These are phyloP conservation scores for Holacanthus passer DNA, from an alignment of 2,113 vertebrate species.

Conservation along the genomic window DNA sequence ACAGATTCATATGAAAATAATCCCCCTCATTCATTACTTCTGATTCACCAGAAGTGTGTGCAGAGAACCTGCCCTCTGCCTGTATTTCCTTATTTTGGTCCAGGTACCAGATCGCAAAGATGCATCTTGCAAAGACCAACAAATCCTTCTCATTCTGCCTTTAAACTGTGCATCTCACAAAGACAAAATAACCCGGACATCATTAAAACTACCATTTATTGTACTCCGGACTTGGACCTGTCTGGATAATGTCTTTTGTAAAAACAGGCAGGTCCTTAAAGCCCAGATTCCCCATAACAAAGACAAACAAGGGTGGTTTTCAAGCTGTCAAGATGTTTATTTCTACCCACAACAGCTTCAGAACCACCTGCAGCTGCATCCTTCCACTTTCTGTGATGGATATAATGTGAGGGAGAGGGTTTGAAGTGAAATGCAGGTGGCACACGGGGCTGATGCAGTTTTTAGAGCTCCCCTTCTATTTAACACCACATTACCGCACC, in stretches of 20 bases:
- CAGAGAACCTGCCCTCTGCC: too few relatives aligned
- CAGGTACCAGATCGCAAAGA: too few relatives aligned
- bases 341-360: slow-evolving; percentile 64
- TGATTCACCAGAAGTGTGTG: too few relatives aligned
- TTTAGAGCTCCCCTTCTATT: slow-evolving; percentile 39
- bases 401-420: slow-evolving; percentile 52
- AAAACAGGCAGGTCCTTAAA: slow-evolving; percentile 33
- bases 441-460: slow-evolving; percentile 47
- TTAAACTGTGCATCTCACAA: background rate
- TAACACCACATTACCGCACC: slow-evolving; percentile 42
- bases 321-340: slow-evolving; percentile 68
- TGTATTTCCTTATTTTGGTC: too few relatives aligned
- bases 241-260: background rate
- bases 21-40: too few relatives aligned
- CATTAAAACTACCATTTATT: slow-evolving; percentile 4
- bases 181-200: background rate
- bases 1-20: too few relatives aligned
- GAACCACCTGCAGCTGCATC: slow-evolving; percentile 76
- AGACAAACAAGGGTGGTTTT: slow-evolving; percentile 56
- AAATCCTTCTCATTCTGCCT: too few relatives aligned
- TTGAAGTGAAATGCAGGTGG: slow-evolving; percentile 68
- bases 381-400: slow-evolving; percentile 67
- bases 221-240: background rate
- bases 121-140: too few relatives aligned
- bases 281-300: slow-evolving; percentile 58